These are phyloP conservation scores for Drosophila burlai DNA, from an alignment of 1,140 invertebrate genomes.

Conservation along the genomic window DNA sequence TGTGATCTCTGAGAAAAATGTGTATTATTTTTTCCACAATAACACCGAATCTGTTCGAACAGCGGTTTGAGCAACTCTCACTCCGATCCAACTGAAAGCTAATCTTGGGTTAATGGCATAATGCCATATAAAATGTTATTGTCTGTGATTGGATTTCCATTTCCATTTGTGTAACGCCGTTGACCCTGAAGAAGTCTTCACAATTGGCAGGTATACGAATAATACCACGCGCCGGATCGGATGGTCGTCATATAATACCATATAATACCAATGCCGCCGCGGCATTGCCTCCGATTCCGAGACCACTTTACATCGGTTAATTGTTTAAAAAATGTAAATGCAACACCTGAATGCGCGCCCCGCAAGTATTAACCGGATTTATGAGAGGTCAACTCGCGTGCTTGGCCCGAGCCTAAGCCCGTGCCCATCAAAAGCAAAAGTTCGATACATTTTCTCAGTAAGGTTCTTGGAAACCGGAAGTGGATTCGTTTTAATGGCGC, in stretches of 20 bases:
- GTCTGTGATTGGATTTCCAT: constrained; percentile 52
- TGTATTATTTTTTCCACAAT: constrained; percentile 16
- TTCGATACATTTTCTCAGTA: constrained; percentile 9
- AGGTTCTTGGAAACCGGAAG: constrained; percentile 11
- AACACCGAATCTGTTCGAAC: neutral
- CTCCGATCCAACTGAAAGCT: constrained; percentile 42
- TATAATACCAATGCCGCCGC: constrained; percentile 38
- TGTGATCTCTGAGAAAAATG: constrained; percentile 2
- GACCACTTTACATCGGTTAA: constrained; percentile 54
- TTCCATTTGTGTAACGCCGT: constrained; percentile 43
- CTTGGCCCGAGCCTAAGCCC: neutral
- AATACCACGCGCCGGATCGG: constrained; percentile 5
- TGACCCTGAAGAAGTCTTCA: constrained; percentile 66
- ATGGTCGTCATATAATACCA: constrained; percentile 42
- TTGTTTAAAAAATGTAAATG: constrained; percentile 59
- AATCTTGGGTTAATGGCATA: constrained; percentile 49
- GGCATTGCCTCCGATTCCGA: constrained; percentile 19
- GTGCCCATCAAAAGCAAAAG: constrained; percentile 6
- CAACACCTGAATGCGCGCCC: constrained; percentile 36
- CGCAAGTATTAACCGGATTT: constrained; percentile 46
- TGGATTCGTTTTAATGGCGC: neutral
- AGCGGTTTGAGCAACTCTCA: constrained; percentile 51
- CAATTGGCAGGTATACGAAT: constrained; percentile 26
- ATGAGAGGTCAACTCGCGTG: constrained; percentile 29
- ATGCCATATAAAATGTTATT: constrained; percentile 44